phyloP scores from a whole-genome alignment of 2,888 invertebrate species.

The Cabera pusaria region DNA sequence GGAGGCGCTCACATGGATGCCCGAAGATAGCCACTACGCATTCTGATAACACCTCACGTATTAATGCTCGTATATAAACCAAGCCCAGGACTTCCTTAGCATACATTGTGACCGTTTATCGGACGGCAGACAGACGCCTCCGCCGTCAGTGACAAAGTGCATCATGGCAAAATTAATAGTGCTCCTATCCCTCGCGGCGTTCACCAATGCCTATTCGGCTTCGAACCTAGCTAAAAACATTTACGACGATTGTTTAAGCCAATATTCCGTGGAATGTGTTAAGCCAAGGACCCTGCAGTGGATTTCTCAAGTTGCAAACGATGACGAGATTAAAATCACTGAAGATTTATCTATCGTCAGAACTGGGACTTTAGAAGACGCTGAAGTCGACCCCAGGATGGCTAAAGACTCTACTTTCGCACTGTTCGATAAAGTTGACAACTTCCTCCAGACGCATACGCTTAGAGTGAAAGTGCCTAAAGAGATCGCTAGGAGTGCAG shows the following conservation, averaged over 20 bases:
- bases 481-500: slow-evolving; percentile 81
- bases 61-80: slow-evolving; percentile 83
- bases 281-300: slow-evolving; percentile 91
- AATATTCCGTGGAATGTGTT: slow-evolving; percentile 88
- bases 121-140: slow-evolving; percentile 72
- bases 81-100: slow-evolving; percentile 72
- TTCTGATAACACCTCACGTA: slow-evolving; percentile 75
- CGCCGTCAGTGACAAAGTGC: slow-evolving; percentile 64
- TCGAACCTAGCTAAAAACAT: slow-evolving; percentile 85
- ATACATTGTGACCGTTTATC: slow-evolving; percentile 75
- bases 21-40: slow-evolving; percentile 62
- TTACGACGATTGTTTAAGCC: slow-evolving; percentile 86
- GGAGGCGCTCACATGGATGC: slow-evolving; percentile 47
- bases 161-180: slow-evolving; percentile 73
- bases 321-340: slow-evolving; percentile 89
- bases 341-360: slow-evolving; percentile 89
- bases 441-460: slow-evolving; percentile 90
- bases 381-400: slow-evolving; percentile 69
- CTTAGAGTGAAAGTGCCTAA: slow-evolving; percentile 89
- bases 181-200: slow-evolving; percentile 61
- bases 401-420: slow-evolving; percentile 81
- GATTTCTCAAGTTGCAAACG: slow-evolving; percentile 86
- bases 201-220: slow-evolving; percentile 80
- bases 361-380: slow-evolving; percentile 76
- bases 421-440: slow-evolving; percentile 88